Base-by-base conservation (phyloP, 2,113 vertebrate genomes). In the Mustelus asterias region DNA sequence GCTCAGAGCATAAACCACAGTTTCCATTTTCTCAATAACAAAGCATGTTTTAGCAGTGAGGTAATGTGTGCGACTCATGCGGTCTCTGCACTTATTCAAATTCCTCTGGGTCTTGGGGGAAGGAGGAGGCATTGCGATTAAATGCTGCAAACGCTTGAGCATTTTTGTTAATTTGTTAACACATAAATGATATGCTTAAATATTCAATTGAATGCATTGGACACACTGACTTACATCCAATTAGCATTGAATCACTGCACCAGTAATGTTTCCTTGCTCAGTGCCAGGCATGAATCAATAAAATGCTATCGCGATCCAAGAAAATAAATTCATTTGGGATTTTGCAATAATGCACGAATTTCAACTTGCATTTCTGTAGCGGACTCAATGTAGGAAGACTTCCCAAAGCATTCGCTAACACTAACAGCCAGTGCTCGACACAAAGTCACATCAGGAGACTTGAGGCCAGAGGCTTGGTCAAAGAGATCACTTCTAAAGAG, bases 1-100 rank as follows among this genome's bases (percentile, higher is more conserved):
- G 95, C 96, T 96, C 96, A 97, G 97, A 97, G 97, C 97, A 96
- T 96, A 97, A 98, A 98, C 97, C 97, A 98, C 97, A 97, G 97
- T 98, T 98, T 98, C 97, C 97, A 97, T 97, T 98, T 97, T 97
- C 97, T 98, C 97, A 98, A 97, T 97, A 98, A 98, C 97, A 98
- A 97, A 98, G 98, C 98, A 97, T 98, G 97, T 98, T 98, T 98
- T 97, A 94, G 96, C 97, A 96, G 97, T 98, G 98, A 98, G 97
- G 98, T 98, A 97, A 98, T 96, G 96, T 48, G 14, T 65, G n/a
- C 6, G 5, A 41, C 89, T 93, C 60, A 93, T 93, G 60, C 33
- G 22, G 60, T n/a, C 60, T 93, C 63, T 93, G 89, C 89, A 93
- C 33, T 92, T 92, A 65, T 37, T 65, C 65, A 60, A 92, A 65